Percentiles rank a stretch among this genome's conserved stretches.
Conservation (phyloP, 2,113 vertebrate genomes). For the Stomatorhinus ivindoensis region DNA sequence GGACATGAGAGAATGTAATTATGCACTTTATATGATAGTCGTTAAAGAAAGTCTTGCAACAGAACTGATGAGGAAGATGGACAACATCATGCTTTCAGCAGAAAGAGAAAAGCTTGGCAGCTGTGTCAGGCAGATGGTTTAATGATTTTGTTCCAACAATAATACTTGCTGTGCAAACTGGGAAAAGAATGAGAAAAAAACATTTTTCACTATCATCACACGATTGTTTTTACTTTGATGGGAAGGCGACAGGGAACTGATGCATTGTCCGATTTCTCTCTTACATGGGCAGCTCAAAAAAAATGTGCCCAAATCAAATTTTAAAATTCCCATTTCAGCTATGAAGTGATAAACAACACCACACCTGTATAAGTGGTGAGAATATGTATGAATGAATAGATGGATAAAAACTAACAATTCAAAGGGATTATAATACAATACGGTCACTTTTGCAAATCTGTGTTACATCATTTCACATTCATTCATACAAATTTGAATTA, state of each 20-base stretch:
- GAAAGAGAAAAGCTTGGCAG: slow-evolving; percentile 54
- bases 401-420: neutral
- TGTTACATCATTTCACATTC: neutral
- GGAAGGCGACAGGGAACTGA: neutral
- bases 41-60: slow-evolving; percentile 62
- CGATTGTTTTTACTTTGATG: neutral
- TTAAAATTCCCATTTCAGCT: neutral
- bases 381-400: neutral
- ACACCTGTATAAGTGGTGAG: neutral
- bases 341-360: neutral
- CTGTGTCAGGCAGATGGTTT: slow-evolving; percentile 60
- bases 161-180: slow-evolving; percentile 34
- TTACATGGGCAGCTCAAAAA: neutral
- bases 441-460: neutral
- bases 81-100: slow-evolving; percentile 60
- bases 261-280: neutral
- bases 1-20: slow-evolving; percentile 64
- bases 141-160: slow-evolving; percentile 31
- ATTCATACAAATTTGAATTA: neutral
- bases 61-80: slow-evolving; percentile 59
- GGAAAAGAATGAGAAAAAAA: slow-evolving; percentile 21
- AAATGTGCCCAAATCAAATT: neutral
- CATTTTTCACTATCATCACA: neutral
- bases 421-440: neutral
- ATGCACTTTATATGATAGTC: slow-evolving; percentile 48